Percentiles rank a stretch among this genome's conserved stretches.
These are phyloP conservation scores for Clarias macrocephalus DNA, from an alignment of 2,113 vertebrate genomes.

Conservation along the genomic window DNA sequence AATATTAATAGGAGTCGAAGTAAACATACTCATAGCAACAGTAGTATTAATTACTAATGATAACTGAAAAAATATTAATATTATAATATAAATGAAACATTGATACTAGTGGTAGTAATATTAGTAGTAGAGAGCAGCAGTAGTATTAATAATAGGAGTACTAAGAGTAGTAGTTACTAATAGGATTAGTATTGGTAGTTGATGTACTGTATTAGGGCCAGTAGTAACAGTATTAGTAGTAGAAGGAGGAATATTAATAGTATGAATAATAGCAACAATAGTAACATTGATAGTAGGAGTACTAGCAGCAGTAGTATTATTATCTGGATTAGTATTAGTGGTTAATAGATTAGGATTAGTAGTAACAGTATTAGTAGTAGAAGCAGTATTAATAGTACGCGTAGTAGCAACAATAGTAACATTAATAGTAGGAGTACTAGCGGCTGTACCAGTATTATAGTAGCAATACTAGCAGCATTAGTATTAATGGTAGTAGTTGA, in stretches of 20 bases:
- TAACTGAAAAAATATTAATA: too few relatives aligned
- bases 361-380: neutral
- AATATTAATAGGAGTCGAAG: too few relatives aligned
- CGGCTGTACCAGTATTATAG: neutral
- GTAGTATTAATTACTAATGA: too few relatives aligned
- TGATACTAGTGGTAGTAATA: too few relatives aligned
- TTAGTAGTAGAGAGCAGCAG: too few relatives aligned
- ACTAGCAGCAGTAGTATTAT: neutral
- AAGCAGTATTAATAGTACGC: neutral
- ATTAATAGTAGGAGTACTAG: neutral
- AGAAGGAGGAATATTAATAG: too few relatives aligned
- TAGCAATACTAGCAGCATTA: neutral
- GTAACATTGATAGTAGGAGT: neutral
- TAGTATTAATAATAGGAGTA: neutral
- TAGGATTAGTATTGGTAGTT: neutral
- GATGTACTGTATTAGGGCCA: neutral
- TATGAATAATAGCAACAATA: too few relatives aligned
- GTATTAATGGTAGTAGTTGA: neutral
- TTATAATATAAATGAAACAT: too few relatives aligned
- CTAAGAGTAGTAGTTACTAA: too few relatives aligned
- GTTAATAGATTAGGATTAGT: too few relatives aligned
- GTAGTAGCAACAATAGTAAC: neutral
- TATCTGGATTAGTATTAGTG: neutral
- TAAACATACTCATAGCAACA: too few relatives aligned
- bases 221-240: neutral